phyloP scores from a whole-genome alignment of 1,140 invertebrate species.

The Apis cerana region DNA sequence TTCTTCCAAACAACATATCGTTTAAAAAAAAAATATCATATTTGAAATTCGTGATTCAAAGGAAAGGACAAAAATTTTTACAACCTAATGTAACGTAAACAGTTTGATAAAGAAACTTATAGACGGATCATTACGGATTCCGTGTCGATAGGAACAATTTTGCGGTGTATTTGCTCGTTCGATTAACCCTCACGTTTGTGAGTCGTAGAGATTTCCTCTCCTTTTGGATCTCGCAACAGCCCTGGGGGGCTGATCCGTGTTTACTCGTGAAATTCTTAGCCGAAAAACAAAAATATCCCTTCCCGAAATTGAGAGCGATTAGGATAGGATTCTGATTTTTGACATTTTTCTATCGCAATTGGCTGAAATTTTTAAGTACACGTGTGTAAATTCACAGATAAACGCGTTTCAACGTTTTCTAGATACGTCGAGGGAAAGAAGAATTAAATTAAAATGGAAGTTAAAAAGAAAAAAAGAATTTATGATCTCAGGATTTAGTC shows the following conservation, averaged over 20 bases:
- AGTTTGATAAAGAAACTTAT: conserved; percentile 15
- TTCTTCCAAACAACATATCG: neutral
- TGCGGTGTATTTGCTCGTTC: conserved; percentile 49
- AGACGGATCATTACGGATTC: conserved; percentile 56
- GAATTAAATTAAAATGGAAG: no score
- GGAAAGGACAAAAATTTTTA: neutral
- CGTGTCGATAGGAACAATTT: conserved; percentile 44
- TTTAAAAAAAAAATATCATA: no score
- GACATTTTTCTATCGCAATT: no score
- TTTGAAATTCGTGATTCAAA: neutral
- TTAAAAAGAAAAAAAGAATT: no score
- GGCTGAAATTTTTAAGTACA: no score
- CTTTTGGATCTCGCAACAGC: conserved; percentile 47
- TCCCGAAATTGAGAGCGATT: no score
- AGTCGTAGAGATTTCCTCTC: conserved; percentile 56
- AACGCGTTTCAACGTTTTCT: no score
- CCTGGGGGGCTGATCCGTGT: neutral
- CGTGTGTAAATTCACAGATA: no score
- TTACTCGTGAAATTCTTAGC: no score
- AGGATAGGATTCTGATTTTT: no score
- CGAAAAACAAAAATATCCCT: neutral
- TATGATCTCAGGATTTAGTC: no score
- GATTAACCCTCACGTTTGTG: conserved; percentile 51
- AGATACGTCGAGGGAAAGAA: no score
- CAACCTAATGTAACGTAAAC: neutral